phyloP scores from a whole-genome alignment of 2,113 vertebrate genomes.

The Cathartes aura region DNA sequence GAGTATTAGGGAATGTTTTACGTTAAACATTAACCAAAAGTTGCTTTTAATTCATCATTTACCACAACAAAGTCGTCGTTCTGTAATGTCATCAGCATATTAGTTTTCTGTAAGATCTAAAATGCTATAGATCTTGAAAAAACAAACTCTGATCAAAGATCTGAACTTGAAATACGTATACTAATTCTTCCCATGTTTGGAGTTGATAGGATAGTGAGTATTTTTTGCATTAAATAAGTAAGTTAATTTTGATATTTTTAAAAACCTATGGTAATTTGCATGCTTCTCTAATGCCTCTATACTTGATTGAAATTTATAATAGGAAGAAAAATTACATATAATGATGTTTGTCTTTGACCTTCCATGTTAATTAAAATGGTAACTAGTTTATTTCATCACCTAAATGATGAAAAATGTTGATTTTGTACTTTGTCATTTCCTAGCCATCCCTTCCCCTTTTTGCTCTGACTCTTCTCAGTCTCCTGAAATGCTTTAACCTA shows the following conservation, averaged over 20 bases:
- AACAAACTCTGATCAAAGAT: neutral
- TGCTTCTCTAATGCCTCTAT: slow-evolving; percentile 19
- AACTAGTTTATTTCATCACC: slow-evolving; percentile 8
- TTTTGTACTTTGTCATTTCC: neutral
- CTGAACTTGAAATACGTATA: neutral
- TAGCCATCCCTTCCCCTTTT: neutral
- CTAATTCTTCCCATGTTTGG: neutral
- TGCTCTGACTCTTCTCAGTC: neutral
- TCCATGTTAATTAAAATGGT: slow-evolving; percentile 60
- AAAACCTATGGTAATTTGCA: slow-evolving; percentile 30
- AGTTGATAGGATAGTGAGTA: neutral
- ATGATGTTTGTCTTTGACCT: slow-evolving; percentile 62
- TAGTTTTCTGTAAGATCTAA: slow-evolving; percentile 1
- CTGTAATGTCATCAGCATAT: neutral
- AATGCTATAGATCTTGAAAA: neutral
- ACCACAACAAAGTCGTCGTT: neutral
- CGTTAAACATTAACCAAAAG: neutral
- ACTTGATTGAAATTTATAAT: slow-evolving; percentile 49
- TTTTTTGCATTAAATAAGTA: slow-evolving; percentile 25
- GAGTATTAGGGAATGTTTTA: neutral
- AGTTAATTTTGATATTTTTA: slow-evolving; percentile 24
- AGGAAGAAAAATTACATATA: slow-evolving; percentile 39
- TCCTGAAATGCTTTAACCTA: neutral
- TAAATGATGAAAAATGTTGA: slow-evolving; percentile 23
- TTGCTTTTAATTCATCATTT: slow-evolving; percentile 31